These are phyloP conservation scores for Cerastis rubricosa DNA, from an alignment of 2,888 invertebrate species.

Conservation along the genomic window DNA sequence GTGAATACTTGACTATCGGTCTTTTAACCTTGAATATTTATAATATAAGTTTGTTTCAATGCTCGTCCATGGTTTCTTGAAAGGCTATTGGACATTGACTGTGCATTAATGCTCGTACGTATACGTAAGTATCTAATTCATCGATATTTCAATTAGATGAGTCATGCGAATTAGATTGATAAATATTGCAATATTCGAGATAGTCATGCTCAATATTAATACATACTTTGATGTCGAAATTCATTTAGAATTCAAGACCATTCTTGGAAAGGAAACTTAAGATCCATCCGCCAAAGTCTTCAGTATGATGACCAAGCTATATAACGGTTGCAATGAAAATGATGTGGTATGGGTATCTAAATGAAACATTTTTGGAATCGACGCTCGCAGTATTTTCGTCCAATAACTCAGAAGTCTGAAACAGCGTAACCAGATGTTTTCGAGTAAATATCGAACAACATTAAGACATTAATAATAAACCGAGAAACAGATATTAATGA, in stretches of 20 bases:
- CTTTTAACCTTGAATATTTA: slow-evolving; percentile 41
- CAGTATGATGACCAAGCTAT: background rate
- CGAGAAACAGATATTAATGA: slow-evolving; percentile 29
- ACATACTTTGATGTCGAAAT: slow-evolving; percentile 32
- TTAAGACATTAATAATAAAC: slow-evolving; percentile 43
- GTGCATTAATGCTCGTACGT: slow-evolving; percentile 24
- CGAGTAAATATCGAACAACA: slow-evolving; percentile 18
- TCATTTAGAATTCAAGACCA: background rate
- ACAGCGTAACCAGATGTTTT: slow-evolving; percentile 25
- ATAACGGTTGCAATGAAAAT: slow-evolving; percentile 10
- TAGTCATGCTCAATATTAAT: slow-evolving; percentile 15
- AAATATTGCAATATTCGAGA: slow-evolving; percentile 32
- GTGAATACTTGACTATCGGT: slow-evolving; percentile 21
- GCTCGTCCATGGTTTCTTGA: slow-evolving; percentile 7
- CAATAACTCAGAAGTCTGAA: slow-evolving; percentile 19
- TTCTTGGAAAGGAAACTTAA: slow-evolving; percentile 13
- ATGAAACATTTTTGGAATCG: background rate
- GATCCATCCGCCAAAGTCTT: slow-evolving; percentile 5
- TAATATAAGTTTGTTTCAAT: slow-evolving; percentile 11
- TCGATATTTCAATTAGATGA: slow-evolving; percentile 39
- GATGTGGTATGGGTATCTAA: too few relatives aligned
- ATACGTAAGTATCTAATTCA: slow-evolving; percentile 2
- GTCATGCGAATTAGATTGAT: slow-evolving; percentile 32
- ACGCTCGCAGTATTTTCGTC: slow-evolving; percentile 16
- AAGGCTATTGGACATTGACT: slow-evolving; percentile 20